Base-by-base conservation (phyloP, 2,888 invertebrate species). In the Eumacrocentrus americanus region DNA sequence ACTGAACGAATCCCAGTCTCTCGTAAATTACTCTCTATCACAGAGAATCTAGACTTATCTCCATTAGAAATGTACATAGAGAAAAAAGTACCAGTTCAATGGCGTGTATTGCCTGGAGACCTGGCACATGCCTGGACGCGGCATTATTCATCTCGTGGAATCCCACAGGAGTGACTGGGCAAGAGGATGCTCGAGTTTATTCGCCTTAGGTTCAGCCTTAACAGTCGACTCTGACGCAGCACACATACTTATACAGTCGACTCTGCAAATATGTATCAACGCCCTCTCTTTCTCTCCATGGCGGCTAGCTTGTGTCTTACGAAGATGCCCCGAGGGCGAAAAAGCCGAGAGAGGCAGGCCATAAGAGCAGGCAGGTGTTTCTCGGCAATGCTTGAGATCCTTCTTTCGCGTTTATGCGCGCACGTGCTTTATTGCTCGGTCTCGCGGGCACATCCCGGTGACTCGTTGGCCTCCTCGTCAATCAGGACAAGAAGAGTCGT, bases 351-450 rank as follows among this genome's bases (percentile, higher is more conserved):
- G 25, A 14, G 18, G n/a, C 11, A 22, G 11, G 2, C 9, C 2
- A 7, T 12, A n/a, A n/a, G 46, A 20, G 23, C 61, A 64, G 74
- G 77, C 77, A 77, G 77, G 77, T 77, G 77, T 74, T 73, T 70
- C 57, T 34, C 55, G 23, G 48, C 25, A 29, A n/a, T 63, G 57
- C 50, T n/a, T 40, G 64, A 67, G 72, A 72, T 75, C 72, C 67
- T 72, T 72, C 74, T 71, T 71, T n/a, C 70, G 61, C 75, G 70
- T 75, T 76, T 75, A 72, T 73, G 71, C 75, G 72, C 72, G 76
- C 74, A 74, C 76, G 77, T 79, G 77, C 75, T 78, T 78, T 77
- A 79, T 76, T 56, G 58, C 60, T 61, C 58, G 56, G 59, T 52
- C 57, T 61, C 52, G 47, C 53, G 57, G 50, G 50, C 47, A 51